These are phyloP conservation scores for Acanthaster planci DNA, from an alignment of 35 echinoderm and acorn worm genomes.

Conservation along the genomic window DNA sequence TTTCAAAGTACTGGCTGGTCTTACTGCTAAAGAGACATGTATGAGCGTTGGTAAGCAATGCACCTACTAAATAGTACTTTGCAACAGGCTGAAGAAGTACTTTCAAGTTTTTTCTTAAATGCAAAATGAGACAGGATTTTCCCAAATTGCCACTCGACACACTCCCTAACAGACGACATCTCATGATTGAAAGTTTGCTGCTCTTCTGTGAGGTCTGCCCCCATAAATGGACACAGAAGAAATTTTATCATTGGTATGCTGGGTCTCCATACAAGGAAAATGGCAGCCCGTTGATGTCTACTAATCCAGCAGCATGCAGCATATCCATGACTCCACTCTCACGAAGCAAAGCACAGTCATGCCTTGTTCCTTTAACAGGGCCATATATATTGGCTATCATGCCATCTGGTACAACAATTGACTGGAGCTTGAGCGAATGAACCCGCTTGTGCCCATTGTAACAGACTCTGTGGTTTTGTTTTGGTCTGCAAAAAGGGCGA, in stretches of 20 bases:
- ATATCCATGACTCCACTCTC: conserved; percentile 38
- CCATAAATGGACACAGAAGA: conserved; percentile 27
- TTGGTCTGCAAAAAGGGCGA: conserved; percentile 27
- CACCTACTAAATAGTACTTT: conserved; percentile 43
- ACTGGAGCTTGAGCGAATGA: conserved; percentile 47
- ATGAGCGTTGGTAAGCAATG: conserved; percentile 29
- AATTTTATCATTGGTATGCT: conserved; percentile 38
- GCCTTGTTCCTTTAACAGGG: conserved; percentile 63
- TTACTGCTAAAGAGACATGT: conserved; percentile 26
- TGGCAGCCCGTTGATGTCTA: neutral
- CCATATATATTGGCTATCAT: conserved; percentile 60
- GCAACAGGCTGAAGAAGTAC: conserved; percentile 33
- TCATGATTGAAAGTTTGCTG: conserved; percentile 37
- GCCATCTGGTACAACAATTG: conserved; percentile 49
- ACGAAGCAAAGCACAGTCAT: conserved; percentile 46
- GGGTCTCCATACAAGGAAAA: conserved; percentile 70
- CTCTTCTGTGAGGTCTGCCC: conserved; percentile 32
- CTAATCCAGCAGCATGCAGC: neutral
- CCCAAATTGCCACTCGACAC: conserved; percentile 58
- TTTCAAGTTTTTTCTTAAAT: conserved; percentile 54
- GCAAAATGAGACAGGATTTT: conserved; percentile 41
- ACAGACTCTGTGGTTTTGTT: neutral
- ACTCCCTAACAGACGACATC: too few relatives aligned
- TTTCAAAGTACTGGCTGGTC: conserved; percentile 13
- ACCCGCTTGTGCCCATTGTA: conserved; percentile 53